Evolutionary conservation across 2,888 invertebrate genomes (phyloP), one percentile per base, ranked within the genome.

Genomic region (Eupithecia abbreviata): DNA sequence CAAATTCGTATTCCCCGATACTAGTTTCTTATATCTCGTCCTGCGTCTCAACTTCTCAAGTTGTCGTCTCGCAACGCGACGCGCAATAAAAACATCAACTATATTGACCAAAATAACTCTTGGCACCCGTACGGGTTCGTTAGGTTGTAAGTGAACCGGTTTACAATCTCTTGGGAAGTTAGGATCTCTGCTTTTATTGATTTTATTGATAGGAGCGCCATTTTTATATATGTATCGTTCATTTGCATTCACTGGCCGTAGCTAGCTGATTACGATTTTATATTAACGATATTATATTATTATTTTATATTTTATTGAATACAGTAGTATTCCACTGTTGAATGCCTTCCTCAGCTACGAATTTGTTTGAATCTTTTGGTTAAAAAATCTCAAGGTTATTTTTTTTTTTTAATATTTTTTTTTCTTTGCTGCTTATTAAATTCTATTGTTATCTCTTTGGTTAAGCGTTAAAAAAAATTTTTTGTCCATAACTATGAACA

Each of bases 41-140:
- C 89, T 86, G 88, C 84, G 84, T 84, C 85, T 87, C 85, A 86
- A 88, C 88, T 88, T 87, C 18, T 62, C 18, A 62, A 88, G 88
- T 85, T 88, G 86, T 84, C 88, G 89, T 82, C 81, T 85, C 84
- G 88, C 88, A 90, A 88, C 92, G 93, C 92, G 92, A 87, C 89
- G 89, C 90, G 91, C 94, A 94, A 94, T 94, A 95, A 95, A 95
- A 94, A 93, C 95, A 94, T 93, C 95, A 92, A 91, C 93, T 89
- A 90, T 91, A 91, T 92, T 91, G 90, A 94, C 95, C 91, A 92
- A 94, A 95, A 95, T 95, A 95, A 93, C 95, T 95, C 93, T 94
- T 95, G 95, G 95, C 95, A 94, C 85, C 88, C 89, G 88, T 87
- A 90, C 92, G 90, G 87, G 88, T 87, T 90, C 85, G 89, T 90